Base-by-base conservation (phyloP, 1,140 invertebrate genomes). In the Magallana ariakensis region DNA sequence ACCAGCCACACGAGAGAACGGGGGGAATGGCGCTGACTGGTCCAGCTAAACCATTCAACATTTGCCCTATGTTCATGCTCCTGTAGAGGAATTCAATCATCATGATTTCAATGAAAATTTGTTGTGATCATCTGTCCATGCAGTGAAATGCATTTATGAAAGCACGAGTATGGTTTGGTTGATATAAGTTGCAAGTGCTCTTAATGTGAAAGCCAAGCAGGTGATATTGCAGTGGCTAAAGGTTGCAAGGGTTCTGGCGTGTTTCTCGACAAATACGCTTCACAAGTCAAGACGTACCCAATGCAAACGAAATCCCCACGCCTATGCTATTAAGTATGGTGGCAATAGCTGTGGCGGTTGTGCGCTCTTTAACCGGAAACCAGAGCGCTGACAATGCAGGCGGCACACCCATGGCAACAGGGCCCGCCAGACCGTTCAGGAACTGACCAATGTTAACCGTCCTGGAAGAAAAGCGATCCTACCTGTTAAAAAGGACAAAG, bases 321-420 rank as follows among this genome's bases (percentile, higher is more conserved):
- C 91, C 90, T 19, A 91, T 16, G 16, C 80, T 84, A 82, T 89
- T 90, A 10, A 80, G 66, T 11, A 89, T 82, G 9, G 88, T 84
- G 80, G 87, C 85, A 15, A 92, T 84, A 22, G 92, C 90, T 7
- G 92, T 92, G 56, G 93, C 93, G 2, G 93, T 93, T 22, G 94
- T 93, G 83, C 94, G 90, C 87, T 94, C 91, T 46, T 93, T 55
- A 1, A 92, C 90, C 4, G 94, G 94, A 89, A 95, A 94, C 94
- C 94, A 94, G 2, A 90, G 83, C 16, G 92, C 89, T 5, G 94
- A 94, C 8, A 95, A 54, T 1, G 90, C 88, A 0, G 94, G 88
- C 0, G 93, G 91, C 2, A 90, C 92, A 9, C 92, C 91, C 90
- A 94, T 92, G 33, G 93, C 91, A 55, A 94, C 85, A 10, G 93